Conservation (phyloP, 2,888 invertebrate genomes). For the Hipparchia sbordonii region DNA sequence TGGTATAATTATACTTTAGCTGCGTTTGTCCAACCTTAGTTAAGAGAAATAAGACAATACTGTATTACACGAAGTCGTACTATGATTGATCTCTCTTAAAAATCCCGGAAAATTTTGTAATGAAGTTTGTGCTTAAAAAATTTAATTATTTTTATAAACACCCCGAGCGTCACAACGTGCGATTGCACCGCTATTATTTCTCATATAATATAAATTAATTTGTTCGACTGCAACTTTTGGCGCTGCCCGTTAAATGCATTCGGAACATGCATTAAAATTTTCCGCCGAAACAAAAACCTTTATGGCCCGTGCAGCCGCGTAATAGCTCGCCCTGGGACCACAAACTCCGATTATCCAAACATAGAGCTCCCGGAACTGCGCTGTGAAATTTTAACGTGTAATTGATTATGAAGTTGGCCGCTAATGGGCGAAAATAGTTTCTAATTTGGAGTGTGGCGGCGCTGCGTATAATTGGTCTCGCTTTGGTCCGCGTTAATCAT, state of each 20-base stretch:
- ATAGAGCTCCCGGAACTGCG: constrained; percentile 74
- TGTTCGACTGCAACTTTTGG: constrained; percentile 50
- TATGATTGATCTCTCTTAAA: background rate
- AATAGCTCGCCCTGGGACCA: constrained; percentile 80
- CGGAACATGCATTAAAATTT: constrained; percentile 72
- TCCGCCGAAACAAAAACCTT: constrained; percentile 74
- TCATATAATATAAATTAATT: constrained; percentile 39
- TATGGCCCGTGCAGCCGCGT: constrained; percentile 66
- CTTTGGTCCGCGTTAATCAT: constrained; percentile 75
- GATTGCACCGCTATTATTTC: constrained; percentile 31
- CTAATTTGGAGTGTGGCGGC: constrained; percentile 77
- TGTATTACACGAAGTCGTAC: background rate
- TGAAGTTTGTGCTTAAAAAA: constrained; percentile 5
- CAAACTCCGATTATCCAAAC: constrained; percentile 81
- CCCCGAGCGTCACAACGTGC: background rate
- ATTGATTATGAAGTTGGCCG: constrained; percentile 82
- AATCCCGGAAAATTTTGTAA: background rate
- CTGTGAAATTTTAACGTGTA: constrained; percentile 80
- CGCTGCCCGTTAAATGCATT: constrained; percentile 61
- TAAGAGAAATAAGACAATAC: too few relatives aligned
- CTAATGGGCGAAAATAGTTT: constrained; percentile 82
- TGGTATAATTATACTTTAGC: too few relatives aligned
- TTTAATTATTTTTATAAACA: background rate
- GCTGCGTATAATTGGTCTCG: constrained; percentile 73
- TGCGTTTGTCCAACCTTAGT: background rate